Percentiles rank a stretch among this genome's conserved stretches.
Conservation (phyloP, 2,113 vertebrate genomes). For the Myotis brandtii region DNA sequence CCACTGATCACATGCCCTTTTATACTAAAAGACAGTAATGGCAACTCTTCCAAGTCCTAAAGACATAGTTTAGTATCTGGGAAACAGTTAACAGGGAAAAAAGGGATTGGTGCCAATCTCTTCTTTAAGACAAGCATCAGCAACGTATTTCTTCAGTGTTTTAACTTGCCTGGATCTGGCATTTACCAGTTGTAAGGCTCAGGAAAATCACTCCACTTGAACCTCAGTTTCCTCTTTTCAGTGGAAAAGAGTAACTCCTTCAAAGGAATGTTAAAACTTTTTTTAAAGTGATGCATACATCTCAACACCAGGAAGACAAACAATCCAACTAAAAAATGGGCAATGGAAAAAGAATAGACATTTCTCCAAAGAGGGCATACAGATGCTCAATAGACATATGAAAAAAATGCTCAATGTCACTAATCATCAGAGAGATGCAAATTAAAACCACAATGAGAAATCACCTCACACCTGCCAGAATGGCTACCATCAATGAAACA, state of each 20-base stretch:
- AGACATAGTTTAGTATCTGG: neutral
- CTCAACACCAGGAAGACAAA: neutral
- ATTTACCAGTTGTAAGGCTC: neutral
- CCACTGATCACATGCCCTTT: neutral
- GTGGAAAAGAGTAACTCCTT: constrained; percentile 5
- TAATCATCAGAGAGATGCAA: neutral
- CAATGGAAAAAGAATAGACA: neutral
- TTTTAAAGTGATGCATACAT: neutral
- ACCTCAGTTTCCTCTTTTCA: constrained; percentile 35
- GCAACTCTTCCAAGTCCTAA: neutral
- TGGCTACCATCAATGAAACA: neutral
- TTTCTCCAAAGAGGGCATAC: neutral
- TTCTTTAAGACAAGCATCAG: neutral
- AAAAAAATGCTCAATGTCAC: neutral
- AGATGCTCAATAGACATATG: neutral
- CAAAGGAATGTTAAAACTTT: constrained; percentile 3
- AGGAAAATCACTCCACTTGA: neutral
- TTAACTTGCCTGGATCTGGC: neutral
- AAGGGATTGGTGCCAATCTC: neutral
- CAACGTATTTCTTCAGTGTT: neutral
- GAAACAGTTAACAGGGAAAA: neutral
- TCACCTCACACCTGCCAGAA: neutral
- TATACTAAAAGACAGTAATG: neutral
- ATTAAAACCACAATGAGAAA: neutral
- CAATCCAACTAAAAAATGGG: neutral